Conservation (phyloP, 2,888 invertebrate genomes). For the Melanchra persicariae region DNA sequence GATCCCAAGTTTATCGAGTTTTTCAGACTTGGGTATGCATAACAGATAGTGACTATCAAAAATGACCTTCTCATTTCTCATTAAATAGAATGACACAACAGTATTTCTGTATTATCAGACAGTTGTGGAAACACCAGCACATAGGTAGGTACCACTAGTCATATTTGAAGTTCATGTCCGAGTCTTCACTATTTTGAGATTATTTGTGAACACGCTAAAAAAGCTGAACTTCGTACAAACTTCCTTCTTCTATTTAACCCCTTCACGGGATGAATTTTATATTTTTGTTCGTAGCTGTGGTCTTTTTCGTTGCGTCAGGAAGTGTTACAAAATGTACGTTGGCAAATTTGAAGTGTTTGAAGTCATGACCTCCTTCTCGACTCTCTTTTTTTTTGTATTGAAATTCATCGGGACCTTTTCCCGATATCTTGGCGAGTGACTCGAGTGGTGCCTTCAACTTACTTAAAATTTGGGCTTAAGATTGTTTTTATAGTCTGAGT, state of each 20-base stretch:
- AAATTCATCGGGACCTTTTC: not conserved
- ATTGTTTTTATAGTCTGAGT: not conserved
- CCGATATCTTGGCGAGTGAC: not conserved
- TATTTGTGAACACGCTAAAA: not conserved
- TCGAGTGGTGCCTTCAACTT: not conserved
- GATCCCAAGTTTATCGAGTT: constrained; percentile 85
- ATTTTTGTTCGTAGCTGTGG: too few species aligned
- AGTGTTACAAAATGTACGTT: too few species aligned
- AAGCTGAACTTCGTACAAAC: too few species aligned
- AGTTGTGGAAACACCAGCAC: not conserved
- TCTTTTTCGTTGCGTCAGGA: too few species aligned
- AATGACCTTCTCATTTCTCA: not conserved
- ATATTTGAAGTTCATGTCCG: not conserved
- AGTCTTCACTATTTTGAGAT: not conserved
- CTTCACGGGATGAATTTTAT: too few species aligned
- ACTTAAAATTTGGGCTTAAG: not conserved
- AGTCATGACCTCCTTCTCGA: not conserved
- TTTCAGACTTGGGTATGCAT: constrained; percentile 86
- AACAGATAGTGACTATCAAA: not conserved
- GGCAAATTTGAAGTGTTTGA: too few species aligned
- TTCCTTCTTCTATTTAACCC: too few species aligned
- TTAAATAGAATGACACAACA: not conserved
- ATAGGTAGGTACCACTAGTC: not conserved
- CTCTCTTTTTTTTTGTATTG: not conserved
- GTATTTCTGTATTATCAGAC: not conserved